Conservation (phyloP, 2,797 vertebrate species). For the Enteromius unitaeniatus region DNA sequence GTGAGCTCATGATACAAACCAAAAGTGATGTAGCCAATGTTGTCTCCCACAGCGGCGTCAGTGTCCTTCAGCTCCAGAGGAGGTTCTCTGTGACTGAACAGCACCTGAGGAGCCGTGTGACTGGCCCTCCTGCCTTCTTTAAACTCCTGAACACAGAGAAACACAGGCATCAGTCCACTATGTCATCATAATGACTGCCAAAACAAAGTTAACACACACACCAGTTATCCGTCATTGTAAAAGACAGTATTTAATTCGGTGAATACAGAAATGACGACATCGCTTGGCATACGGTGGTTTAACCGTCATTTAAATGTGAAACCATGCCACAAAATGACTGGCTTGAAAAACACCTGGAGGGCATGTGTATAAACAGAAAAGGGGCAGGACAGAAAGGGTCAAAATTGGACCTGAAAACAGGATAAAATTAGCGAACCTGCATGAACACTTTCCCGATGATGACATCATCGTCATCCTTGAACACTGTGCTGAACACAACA, state of each 20-base stretch:
- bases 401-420: neutral
- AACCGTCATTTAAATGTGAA: neutral
- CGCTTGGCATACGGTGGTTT: neutral
- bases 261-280: neutral
- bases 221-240: neutral
- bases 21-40: constrained; percentile 99
- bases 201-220: neutral
- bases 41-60: constrained; percentile 93
- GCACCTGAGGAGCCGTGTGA: constrained; percentile 97
- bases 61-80: constrained; percentile 98
- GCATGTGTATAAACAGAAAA: neutral
- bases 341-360: constrained; percentile 13
- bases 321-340: neutral
- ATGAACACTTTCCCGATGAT: constrained; percentile 99
- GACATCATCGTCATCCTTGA: constrained; percentile 98
- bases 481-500: constrained; percentile 98
- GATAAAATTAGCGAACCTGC: constrained; percentile 82
- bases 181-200: neutral
- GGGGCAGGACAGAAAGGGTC: neutral
- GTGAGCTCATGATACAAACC: constrained; percentile 72
- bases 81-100: constrained; percentile 97
- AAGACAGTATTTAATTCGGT: neutral
- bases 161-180: neutral
- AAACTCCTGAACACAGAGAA: constrained; percentile 85
- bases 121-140: constrained; percentile 98